Evolutionary conservation across 1,140 invertebrate species (phyloP), one percentile per base, ranked within the genome.

Genomic region (Atopsyche davidsoni): DNA sequence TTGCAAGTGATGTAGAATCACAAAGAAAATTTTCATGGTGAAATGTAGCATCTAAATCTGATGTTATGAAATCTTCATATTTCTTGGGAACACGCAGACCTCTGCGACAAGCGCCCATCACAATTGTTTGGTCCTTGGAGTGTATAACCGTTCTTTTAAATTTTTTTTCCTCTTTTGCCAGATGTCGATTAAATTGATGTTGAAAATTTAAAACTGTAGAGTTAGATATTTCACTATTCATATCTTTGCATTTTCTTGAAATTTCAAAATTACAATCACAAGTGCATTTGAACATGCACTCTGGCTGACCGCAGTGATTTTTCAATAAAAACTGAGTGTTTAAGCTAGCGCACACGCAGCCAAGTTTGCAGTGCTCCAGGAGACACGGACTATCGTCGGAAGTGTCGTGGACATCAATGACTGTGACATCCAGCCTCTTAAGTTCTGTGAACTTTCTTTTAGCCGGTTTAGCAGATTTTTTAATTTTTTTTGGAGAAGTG

Each of bases 301-400:
- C 52, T 2, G 58, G 34, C 51, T 62, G 58, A 19, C 65, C 63
- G 52, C 74, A 76, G 57, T 75, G 73, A 35, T 64, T 34, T 11
- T 62, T 55, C 3, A 62, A 46, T n/a, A 62, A 41, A 19, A 55
- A 49, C 24, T 56, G 48, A 28, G 53, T 51, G 32, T 56, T 28
- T 10, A 75, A 57, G 51, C 67, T 73, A n/a, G 62, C 60, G 55
- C 74, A 76, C 4, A 76, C 60, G 53, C 74, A 76, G 1, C 73
- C 74, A 6, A 74, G 53, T 46, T 53, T 55, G 55, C 73, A 76
- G 51, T 58, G 66, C 19, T 59, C 54, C 41, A 69, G 65, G 3
- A 40, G 47, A 55, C 72, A 74, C 32, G 14, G 24, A 38, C 39
- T 49, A 28, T 24, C 39, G 34, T 61, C 55, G 22, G 42, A 44